Conservation (phyloP, 2,797 vertebrate genomes). For the Loriculus beryllinus region DNA sequence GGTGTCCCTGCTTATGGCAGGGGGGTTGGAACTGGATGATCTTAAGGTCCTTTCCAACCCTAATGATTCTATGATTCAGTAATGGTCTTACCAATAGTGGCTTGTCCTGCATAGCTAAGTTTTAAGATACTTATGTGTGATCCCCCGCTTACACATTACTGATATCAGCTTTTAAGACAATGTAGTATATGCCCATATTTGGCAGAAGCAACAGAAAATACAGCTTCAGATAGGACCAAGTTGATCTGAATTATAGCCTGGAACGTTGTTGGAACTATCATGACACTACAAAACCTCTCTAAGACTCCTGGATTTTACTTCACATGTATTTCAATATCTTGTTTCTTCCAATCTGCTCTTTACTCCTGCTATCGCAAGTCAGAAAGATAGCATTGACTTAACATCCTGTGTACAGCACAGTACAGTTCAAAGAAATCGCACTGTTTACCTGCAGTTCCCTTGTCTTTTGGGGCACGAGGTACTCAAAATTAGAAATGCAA, state of each 20-base stretch:
- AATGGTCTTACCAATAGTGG: not conserved
- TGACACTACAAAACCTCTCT: not conserved
- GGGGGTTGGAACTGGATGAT: too few species aligned
- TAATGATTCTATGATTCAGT: too few species aligned
- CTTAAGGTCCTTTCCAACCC: too few species aligned
- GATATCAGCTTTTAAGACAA: not conserved
- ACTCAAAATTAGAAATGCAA: not conserved
- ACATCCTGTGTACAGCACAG: not conserved
- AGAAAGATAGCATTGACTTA: not conserved
- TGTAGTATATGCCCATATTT: not conserved
- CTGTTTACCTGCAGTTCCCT: not conserved
- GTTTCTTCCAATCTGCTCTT: not conserved
- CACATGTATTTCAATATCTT: not conserved
- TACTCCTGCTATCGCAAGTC: not conserved
- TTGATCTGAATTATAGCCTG: not conserved
- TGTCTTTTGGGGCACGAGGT: not conserved
- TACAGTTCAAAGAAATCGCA: not conserved
- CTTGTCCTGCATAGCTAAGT: not conserved
- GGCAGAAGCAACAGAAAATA: not conserved
- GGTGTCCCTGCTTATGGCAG: too few species aligned
- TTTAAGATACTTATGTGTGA: rapidly evolving
- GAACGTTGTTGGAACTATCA: not conserved
- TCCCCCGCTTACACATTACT: not conserved
- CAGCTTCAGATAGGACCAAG: not conserved
- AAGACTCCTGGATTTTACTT: not conserved